phyloP scores from a whole-genome alignment of 1,140 invertebrate species.

The Muscidifurax raptorellus region DNA sequence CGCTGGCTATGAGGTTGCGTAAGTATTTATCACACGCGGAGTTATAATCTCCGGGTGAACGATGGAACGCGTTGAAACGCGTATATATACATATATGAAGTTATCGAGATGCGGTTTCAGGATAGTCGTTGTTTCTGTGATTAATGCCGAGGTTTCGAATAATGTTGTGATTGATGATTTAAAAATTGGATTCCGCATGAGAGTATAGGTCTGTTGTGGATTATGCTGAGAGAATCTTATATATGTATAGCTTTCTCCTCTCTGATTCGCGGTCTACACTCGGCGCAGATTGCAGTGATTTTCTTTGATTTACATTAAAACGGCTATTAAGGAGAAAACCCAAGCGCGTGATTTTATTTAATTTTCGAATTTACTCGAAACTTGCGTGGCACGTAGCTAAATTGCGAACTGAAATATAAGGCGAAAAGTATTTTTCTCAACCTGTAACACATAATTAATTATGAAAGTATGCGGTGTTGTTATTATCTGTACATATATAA shows the following conservation, averaged over 20 bases:
- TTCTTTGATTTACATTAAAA: background rate
- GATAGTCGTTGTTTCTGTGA: background rate
- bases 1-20: background rate
- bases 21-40: background rate
- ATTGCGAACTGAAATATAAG: background rate
- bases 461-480: background rate
- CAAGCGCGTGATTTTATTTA: background rate
- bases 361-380: background rate
- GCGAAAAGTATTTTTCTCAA: background rate
- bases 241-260: background rate
- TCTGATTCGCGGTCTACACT: background rate
- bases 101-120: background rate
- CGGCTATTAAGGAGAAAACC: background rate
- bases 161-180: background rate
- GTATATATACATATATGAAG: background rate
- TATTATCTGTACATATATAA: background rate
- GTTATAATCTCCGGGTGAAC: too few relatives aligned
- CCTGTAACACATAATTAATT: background rate
- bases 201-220: background rate
- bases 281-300: background rate
- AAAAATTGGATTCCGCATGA: background rate
- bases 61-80: background rate
- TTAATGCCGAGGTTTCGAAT: background rate
- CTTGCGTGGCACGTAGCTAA: background rate
- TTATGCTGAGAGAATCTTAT: background rate